These are phyloP conservation scores for Linepithema humile DNA, from an alignment of 1,140 invertebrate species.

Conservation along the genomic window DNA sequence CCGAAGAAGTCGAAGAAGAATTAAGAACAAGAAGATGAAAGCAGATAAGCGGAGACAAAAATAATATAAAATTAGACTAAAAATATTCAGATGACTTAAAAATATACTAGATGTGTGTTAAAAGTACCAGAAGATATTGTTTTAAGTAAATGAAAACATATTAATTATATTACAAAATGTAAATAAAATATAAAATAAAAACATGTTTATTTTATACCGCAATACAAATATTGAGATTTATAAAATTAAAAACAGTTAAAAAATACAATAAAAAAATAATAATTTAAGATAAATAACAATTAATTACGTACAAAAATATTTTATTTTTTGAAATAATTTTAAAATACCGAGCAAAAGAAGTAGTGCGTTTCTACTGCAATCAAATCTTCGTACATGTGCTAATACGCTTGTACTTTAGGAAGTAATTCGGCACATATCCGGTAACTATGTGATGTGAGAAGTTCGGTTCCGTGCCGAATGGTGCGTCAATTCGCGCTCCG, in stretches of 20 bases:
- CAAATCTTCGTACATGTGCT: background rate
- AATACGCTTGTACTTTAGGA: background rate
- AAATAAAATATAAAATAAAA: too few species aligned
- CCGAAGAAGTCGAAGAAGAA: background rate
- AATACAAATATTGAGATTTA: too few species aligned
- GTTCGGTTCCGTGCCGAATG: constrained; percentile 33
- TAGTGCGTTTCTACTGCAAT: background rate
- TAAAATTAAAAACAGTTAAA: too few species aligned
- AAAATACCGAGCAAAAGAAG: background rate
- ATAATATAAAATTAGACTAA: background rate
- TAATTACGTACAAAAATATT: background rate
- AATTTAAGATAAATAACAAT: background rate
- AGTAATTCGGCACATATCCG: background rate
- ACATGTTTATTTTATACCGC: too few species aligned
- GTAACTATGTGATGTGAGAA: constrained; percentile 6
- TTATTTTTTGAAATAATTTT: background rate
- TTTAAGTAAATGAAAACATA: too few species aligned
- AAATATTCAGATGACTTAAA: background rate
- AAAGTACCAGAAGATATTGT: background rate
- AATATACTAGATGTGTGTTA: background rate
- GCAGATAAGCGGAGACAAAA: background rate
- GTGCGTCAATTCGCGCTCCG: background rate
- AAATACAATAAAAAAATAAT: too few species aligned
- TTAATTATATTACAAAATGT: too few species aligned
- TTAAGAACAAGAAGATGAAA: background rate